Evolutionary conservation across 53 echinoderm and acorn worm species (phyloP), one percentile per base, ranked within the genome.

Genomic region (Pentamera pediparva): DNA sequence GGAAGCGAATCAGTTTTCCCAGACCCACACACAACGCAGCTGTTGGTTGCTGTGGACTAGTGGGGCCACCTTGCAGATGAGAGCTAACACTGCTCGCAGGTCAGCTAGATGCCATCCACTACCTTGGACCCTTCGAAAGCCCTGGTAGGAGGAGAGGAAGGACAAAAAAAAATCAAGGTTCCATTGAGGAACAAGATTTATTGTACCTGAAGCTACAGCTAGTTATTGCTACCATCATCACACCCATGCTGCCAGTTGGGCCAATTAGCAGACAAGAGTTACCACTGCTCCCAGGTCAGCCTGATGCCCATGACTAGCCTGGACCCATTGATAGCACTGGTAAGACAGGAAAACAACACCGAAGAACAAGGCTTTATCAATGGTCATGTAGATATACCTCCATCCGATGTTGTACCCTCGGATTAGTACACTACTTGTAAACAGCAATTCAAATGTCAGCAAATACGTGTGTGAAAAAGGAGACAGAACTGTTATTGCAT

Each of bases 301-400:
- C 69, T 83, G 17, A 96, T 96, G 96, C 75, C 50, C 11, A 88
- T 91, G 12, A 70, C 69, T 26, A 85, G 88, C 51, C 75, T 96
- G 6, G 96, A 96, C 67, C 96, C 96, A 18, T 96, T 91, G 13
- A 96, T 96, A 61, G 96, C 91, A 72, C 61, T 96, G 82, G 96
- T 96, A 80, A 76, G 87, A 27, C 1, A 55, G 32, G 13, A 1
- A 45, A 15, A 15, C 2, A 1, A 12, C 10, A 12, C 10, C 17
- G 45, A 45, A 17, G 45, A 45, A 45, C 45, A 45, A 45, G 45
- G 17, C 45, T 45, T n/a, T n/a, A n/a, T n/a, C n/a, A n/a, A n/a
- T n/a, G n/a, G n/a, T n/a, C n/a, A n/a, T n/a, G n/a, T n/a, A n/a
- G n/a, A n/a, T n/a, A n/a, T n/a, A n/a, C n/a, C n/a, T n/a, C n/a